Base-by-base conservation (phyloP, 2,888 invertebrate species). In the Drosophila rellima region DNA sequence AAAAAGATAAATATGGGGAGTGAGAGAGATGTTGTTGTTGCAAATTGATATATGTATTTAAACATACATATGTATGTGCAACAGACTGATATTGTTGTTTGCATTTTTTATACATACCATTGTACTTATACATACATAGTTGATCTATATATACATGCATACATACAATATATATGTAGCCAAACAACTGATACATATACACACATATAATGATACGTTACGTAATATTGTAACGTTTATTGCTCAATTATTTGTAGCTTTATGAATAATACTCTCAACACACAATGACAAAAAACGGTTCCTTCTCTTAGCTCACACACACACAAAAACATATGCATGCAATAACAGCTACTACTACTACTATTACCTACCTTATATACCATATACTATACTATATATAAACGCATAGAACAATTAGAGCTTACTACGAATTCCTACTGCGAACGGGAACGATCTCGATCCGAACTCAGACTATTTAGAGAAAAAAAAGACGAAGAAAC, bases 11-110 rank as follows among this genome's bases (percentile, higher is more conserved):
- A 23, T 6, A 11, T 40, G 15, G 59, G 33, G 31, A 50, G 55
- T 31, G 39, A 61, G 44, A 69, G 67, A 67, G 57, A 72, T 63
- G 83, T 77, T 83, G 77, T 79, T 76, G 87, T 74, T 67, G 68
- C 48, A 48, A 48, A 8, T 48, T 18, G 31, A 48, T 33, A 48
- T 48, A 48, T 15, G 13, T 20, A 44, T 13, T 23, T 66, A 35
- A 35, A 31, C 15, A 40, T 40, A 37, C 26, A 17, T 42, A 62
- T 67, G 45, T 42, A 62, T 67, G 45, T 54, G 86, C 82, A 82
- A 82, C 80, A 57, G 87, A 84, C 83, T 88, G 89, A 89, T 86
- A 84, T 84, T 84, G 83, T 83, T 83, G 87, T 73, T 73, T 86
- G 77, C 89, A 80, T 86, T 83, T 84, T 78, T 82, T 85, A 82